Conservation (phyloP, 1,140 invertebrate genomes). For the Ceratoteleas bidentatus region DNA sequence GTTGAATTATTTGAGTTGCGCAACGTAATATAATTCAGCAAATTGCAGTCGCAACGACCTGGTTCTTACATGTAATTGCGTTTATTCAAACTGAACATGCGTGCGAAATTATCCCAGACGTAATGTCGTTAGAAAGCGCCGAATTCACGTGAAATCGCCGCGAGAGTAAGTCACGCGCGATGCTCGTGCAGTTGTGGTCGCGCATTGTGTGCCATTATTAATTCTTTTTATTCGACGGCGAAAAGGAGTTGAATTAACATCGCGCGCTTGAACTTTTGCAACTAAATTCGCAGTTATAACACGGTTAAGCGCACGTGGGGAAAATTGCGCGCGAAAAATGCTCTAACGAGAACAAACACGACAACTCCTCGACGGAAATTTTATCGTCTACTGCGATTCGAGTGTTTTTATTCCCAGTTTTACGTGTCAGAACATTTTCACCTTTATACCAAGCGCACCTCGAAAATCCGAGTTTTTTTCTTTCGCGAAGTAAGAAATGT, state of each 20-base stretch:
- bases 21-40: not conserved
- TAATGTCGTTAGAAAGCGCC: not conserved
- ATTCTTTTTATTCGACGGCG: slow-evolving; percentile 20
- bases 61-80: not conserved
- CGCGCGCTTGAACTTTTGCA: slow-evolving; percentile 20
- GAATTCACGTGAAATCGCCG: not conserved
- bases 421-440: no score
- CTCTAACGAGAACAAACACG: slow-evolving; percentile 21
- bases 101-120: not conserved
- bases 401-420: no score
- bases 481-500: no score
- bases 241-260: slow-evolving; percentile 19
- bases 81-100: slow-evolving; percentile 5
- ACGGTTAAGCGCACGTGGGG: slow-evolving; percentile 29
- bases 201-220: slow-evolving; percentile 10
- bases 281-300: slow-evolving; percentile 34
- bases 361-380: no score
- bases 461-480: no score
- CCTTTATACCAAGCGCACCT: no score
- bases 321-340: slow-evolving; percentile 22
- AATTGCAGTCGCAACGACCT: not conserved
- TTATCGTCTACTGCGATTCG: no score
- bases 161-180: not conserved
- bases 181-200: not conserved
- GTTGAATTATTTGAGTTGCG: no score